Evolutionary conservation across 2,797 vertebrate genomes (phyloP), one percentile per base, ranked within the genome.

Genomic region (Bovichtus variegatus): DNA sequence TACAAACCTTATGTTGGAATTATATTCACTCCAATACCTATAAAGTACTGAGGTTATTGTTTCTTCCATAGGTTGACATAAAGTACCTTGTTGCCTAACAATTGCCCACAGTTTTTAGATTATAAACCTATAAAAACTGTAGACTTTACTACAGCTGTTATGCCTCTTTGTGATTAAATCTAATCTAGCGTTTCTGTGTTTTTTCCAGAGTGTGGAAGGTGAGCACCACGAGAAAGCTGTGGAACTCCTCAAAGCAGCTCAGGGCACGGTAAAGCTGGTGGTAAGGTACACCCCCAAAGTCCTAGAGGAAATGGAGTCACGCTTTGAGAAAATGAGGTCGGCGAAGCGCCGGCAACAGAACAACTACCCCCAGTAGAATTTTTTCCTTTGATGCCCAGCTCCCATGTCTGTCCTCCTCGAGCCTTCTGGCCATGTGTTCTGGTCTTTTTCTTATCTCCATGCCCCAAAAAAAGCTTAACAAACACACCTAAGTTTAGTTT

Each of bases 321-420:
- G 98, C 82, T 99, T 99, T 92, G 98, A 99, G 91, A 99, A 99
- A 95, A 97, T 99, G 98, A 96, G 98, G 93, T 99, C 98, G 0
- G 98, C 98, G 21, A 99, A 98, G 92, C 97, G 98, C 93, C 96
- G 97, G 74, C 98, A 99, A 94, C 97, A 99, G 93, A 99, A 98
- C 92, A 99, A 83, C 93, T 96, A 92, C 87, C 93, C 94, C 73
- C 92, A 96, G 91, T 96, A 96, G 95, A 78, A 88, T 78, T 81
- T 76, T 75, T 69, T 68, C n/a, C 36, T 80, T 82, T 71, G 78
- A 87, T 90, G 81, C 85, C 75, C 88, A 73, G 57, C 58, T 89
- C 77, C 86, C 66, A 19, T 71, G 43, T 81, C 74, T 85, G 70
- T 86, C 71, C 85, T 83, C 76, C 60, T 87, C 67, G 80, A 91